These are phyloP conservation scores for Ormyrus rosae DNA, from an alignment of 2,888 invertebrate genomes.

Conservation along the genomic window DNA sequence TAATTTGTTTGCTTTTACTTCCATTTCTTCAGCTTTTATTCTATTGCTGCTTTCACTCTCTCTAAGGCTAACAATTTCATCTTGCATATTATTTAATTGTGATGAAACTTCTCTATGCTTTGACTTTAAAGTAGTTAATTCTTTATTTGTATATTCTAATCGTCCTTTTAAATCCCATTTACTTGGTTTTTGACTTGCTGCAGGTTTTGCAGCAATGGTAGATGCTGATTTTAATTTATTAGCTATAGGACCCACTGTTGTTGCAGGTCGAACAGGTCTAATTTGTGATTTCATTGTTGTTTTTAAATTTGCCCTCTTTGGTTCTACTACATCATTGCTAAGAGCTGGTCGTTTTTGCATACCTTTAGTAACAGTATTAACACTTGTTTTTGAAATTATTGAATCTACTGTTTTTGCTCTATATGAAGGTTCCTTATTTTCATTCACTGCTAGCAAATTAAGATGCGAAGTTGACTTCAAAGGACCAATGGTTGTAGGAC, in stretches of 20 bases:
- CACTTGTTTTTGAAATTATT: conserved; percentile 57
- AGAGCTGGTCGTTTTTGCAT: conserved; percentile 66
- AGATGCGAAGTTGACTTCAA: conserved; percentile 50
- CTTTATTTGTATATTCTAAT: conserved; percentile 73
- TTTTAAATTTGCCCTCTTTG: conserved; percentile 64
- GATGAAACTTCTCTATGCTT: conserved; percentile 80
- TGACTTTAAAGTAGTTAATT: conserved; percentile 81
- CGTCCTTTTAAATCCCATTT: conserved; percentile 72
- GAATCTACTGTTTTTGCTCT: conserved; percentile 65
- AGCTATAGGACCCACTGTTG: conserved; percentile 69
- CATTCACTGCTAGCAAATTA: conserved; percentile 60
- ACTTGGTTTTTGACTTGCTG: conserved; percentile 62
- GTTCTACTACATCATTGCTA: conserved; percentile 57
- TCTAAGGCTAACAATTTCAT: conserved; percentile 60
- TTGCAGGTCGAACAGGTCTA: conserved; percentile 65
- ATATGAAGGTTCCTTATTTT: conserved; percentile 63
- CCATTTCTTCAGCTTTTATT: conserved; percentile 62
- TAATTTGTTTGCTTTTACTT: conserved; percentile 75
- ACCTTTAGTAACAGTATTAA: conserved; percentile 47
- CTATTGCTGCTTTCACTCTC: conserved; percentile 60
- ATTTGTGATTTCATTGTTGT: conserved; percentile 56
- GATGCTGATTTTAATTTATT: conserved; percentile 55
- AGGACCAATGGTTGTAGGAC: conserved; percentile 19
- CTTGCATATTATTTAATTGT: conserved; percentile 60
- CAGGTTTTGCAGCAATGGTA: conserved; percentile 49